A percentile compares a stretch with the other conserved stretches of the same genome.
Conservation (phyloP, 2,797 vertebrate genomes). For the Perodicticus potto region DNA sequence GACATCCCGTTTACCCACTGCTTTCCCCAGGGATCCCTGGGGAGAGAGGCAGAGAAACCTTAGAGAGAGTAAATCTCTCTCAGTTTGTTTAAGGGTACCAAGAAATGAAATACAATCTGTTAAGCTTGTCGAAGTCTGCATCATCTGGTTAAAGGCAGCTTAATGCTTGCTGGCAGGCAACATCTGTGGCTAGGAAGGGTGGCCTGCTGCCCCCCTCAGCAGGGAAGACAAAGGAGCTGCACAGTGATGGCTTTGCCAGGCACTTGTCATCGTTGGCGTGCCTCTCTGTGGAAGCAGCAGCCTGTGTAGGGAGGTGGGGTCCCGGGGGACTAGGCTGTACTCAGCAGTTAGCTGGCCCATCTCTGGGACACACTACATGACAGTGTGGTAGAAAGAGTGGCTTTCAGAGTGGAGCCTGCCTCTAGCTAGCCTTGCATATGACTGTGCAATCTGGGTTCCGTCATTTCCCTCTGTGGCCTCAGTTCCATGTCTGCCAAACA, state of each 20-base stretch:
- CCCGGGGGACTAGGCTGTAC: not conserved
- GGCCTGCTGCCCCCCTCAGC: not conserved
- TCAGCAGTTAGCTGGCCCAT: not conserved
- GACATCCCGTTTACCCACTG: not conserved
- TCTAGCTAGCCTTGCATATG: not conserved
- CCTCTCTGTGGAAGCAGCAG: not conserved
- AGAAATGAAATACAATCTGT: slow-evolving; percentile 60
- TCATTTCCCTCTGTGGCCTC: not conserved
- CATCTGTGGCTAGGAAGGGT: slow-evolving; percentile 18
- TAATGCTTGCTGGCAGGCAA: slow-evolving; percentile 53
- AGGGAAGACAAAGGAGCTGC: not conserved
- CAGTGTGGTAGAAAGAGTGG: not conserved
- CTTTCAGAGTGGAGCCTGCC: not conserved
- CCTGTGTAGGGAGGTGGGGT: not conserved
- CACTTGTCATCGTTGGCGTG: not conserved
- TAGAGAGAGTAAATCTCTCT: slow-evolving; percentile 56
- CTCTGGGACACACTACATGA: not conserved
- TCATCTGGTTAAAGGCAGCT: slow-evolving; percentile 71
- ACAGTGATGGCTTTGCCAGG: not conserved
- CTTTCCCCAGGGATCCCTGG: not conserved
- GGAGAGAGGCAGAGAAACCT: slow-evolving; percentile 9
- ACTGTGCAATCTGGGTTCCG: not conserved
- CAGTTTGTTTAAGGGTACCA: slow-evolving; percentile 56
- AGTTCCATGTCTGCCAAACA: not conserved
- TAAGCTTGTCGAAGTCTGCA: slow-evolving; percentile 4